Conservation (phyloP, 2,888 invertebrate genomes). For the Torymus auratus region DNA sequence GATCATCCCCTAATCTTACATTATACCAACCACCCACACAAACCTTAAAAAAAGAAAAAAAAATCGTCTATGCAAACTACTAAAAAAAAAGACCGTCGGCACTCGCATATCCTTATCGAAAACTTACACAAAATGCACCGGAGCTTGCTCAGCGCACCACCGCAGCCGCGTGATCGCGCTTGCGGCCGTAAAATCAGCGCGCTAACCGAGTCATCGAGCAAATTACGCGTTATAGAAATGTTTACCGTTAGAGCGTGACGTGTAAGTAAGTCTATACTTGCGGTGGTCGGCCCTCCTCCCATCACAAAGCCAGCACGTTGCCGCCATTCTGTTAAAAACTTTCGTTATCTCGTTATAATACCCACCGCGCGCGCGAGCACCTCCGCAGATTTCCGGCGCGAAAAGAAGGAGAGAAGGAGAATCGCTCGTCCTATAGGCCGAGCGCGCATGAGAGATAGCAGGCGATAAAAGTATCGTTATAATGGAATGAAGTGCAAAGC, state of each 20-base stretch:
- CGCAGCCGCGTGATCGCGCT: too few species aligned
- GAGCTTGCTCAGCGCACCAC: too few species aligned
- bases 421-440: neutral
- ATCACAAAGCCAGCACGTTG: constrained; percentile 15
- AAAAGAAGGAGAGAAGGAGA: too few species aligned
- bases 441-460: constrained; percentile 40
- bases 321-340: constrained; percentile 32
- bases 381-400: too few species aligned
- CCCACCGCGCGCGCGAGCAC: neutral
- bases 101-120: too few species aligned
- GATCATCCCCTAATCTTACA: too few species aligned
- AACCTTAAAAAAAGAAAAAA: too few species aligned
- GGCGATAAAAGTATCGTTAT: constrained; percentile 45
- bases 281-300: neutral
- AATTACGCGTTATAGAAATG: constrained; percentile 31
- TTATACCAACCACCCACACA: too few species aligned
- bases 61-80: too few species aligned
- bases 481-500: constrained; percentile 37
- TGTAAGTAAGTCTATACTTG: neutral
- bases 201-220: constrained; percentile 8
- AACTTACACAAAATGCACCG: too few species aligned
- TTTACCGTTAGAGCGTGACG: constrained; percentile 30
- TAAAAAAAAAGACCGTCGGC: too few species aligned
- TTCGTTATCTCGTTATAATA: constrained; percentile 39
- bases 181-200: neutral